Evolutionary conservation across 2,113 vertebrate species (phyloP).

Genomic region (Dromiciops gliroides): DNA sequence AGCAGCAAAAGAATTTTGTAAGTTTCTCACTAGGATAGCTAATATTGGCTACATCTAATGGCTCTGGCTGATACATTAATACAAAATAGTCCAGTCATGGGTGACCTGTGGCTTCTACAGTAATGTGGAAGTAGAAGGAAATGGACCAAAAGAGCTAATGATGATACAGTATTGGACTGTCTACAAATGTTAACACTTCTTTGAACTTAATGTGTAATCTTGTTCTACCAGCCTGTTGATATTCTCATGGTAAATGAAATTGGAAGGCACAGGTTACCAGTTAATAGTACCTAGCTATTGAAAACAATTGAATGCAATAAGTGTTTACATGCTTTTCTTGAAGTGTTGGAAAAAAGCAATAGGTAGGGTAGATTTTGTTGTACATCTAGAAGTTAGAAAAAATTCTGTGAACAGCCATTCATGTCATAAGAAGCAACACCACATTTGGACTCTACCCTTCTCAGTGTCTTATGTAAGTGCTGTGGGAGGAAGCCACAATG

Average conservation of each 20-base stretch:
- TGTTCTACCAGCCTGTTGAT: neutral
- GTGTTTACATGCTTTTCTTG: neutral
- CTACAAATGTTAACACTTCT: no score
- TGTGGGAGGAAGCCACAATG: neutral
- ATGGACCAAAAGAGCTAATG: no score
- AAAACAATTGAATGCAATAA: neutral
- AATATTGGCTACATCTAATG: neutral
- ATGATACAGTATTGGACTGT: no score
- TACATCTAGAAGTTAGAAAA: neutral
- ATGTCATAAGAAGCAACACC: neutral
- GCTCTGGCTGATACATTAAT: neutral
- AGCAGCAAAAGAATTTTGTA: no score
- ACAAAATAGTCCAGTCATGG: no score
- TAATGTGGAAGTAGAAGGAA: no score
- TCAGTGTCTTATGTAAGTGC: neutral
- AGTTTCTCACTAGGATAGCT: neutral
- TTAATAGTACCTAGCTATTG: neutral
- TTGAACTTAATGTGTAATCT: neutral
- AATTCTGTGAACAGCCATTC: neutral
- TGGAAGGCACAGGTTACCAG: neutral
- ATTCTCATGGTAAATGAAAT: neutral
- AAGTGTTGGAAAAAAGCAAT: neutral
- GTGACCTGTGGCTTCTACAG: no score
- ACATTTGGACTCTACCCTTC: neutral
- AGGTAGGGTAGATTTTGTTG: neutral